Conservation (phyloP, 2,888 invertebrate genomes). For the Eupeodes latifasciatus region DNA sequence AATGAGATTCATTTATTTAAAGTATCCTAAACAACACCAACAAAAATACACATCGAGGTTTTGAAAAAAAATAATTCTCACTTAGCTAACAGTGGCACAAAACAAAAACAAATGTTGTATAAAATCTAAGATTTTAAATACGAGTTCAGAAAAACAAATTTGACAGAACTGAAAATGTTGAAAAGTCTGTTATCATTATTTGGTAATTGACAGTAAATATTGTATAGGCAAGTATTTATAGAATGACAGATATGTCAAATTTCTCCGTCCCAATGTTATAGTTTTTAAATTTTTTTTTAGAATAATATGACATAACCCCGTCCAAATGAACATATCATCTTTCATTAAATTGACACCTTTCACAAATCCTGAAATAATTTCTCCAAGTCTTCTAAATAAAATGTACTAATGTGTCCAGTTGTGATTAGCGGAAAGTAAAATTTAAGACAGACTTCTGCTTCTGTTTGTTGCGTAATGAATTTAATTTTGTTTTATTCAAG, state of each 20-base stretch:
- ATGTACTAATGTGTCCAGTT: neutral
- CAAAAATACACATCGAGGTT: neutral
- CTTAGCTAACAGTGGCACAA: neutral
- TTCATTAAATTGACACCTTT: too few species aligned
- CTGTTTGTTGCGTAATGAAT: slow-evolving; percentile 20
- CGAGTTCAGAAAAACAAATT: too few species aligned
- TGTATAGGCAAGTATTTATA: too few species aligned
- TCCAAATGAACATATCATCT: too few species aligned
- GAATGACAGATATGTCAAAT: too few species aligned
- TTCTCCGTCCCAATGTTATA: too few species aligned
- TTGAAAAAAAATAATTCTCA: slow-evolving; percentile 7
- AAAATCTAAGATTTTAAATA: neutral
- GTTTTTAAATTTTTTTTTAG: too few species aligned
- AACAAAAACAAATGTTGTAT: neutral
- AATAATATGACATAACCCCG: too few species aligned
- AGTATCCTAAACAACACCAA: neutral
- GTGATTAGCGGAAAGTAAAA: neutral
- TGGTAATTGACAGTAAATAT: too few species aligned
- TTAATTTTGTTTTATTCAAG: neutral
- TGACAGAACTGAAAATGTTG: too few species aligned
- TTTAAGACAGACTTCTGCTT: slow-evolving; percentile 14
- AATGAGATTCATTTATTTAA: slow-evolving; percentile 1
- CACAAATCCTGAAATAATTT: neutral
- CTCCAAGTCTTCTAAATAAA: neutral
- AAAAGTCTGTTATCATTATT: too few species aligned